Evolutionary conservation across 2,113 vertebrate species (phyloP).

Genomic region (Catharus fuscescens): DNA sequence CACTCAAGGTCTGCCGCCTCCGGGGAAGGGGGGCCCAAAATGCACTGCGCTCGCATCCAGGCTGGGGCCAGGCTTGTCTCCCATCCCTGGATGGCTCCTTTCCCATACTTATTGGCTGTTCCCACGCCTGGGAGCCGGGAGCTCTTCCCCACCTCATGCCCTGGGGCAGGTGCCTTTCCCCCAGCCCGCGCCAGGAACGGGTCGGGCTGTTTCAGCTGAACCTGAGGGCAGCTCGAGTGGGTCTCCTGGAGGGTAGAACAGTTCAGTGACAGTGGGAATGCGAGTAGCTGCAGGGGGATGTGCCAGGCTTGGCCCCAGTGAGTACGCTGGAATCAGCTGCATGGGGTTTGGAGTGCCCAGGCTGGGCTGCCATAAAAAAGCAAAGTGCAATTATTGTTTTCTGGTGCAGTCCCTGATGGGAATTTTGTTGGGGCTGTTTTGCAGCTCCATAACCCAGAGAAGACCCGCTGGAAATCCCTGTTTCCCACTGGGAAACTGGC

Average conservation of each 20-base stretch:
- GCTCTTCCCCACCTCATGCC: neutral
- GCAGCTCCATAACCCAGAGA: fast-evolving
- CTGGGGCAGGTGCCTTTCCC: neutral
- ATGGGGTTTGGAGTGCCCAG: fast-evolving
- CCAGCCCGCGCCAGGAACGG: fast-evolving
- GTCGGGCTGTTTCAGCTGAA: neutral
- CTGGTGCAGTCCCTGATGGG: neutral
- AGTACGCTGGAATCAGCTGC: fast-evolving
- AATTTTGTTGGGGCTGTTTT: neutral
- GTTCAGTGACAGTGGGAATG: neutral
- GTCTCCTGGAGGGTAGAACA: neutral
- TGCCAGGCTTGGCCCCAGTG: neutral
- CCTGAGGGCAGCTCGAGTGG: fast-evolving
- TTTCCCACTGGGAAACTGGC: neutral
- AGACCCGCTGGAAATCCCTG: neutral
- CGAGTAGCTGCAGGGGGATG: fast-evolving
- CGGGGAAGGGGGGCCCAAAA: neutral
- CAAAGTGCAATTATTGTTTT: neutral
- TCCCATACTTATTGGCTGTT: neutral
- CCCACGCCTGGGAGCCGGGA: neutral
- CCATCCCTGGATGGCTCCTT: neutral
- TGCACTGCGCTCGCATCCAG: fast-evolving
- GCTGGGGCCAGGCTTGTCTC: neutral
- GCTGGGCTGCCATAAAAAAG: neutral
- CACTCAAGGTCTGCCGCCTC: neutral